Conservation (phyloP, 2,888 invertebrate species). For the Hypena proboscidalis region DNA sequence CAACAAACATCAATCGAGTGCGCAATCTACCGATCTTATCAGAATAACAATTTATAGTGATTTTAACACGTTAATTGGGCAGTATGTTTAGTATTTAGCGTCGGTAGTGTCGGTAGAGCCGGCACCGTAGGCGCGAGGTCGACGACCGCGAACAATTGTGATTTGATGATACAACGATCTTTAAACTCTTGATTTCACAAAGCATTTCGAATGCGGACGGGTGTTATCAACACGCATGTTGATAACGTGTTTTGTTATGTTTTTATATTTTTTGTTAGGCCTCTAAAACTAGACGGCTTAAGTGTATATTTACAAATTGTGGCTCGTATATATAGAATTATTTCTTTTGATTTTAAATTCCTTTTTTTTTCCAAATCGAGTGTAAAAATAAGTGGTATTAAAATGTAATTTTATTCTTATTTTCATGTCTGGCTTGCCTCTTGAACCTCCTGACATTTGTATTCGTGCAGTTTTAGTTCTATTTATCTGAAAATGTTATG, state of each 20-base stretch:
- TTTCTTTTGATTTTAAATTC: too few relatives aligned
- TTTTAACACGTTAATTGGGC: constrained; percentile 10
- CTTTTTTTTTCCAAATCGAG: too few relatives aligned
- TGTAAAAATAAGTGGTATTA: too few relatives aligned
- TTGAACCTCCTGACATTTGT: too few relatives aligned
- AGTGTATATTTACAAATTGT: too few relatives aligned
- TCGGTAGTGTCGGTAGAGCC: constrained; percentile 1
- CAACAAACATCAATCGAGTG: neutral
- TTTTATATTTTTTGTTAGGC: too few relatives aligned
- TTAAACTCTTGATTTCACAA: constrained; percentile 16
- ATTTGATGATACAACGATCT: constrained; percentile 19
- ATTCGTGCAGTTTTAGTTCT: too few relatives aligned
- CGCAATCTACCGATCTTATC: neutral
- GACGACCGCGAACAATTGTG: constrained; percentile 17
- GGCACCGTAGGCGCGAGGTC: constrained; percentile 9
- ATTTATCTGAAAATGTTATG: too few relatives aligned
- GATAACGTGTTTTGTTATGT: neutral
- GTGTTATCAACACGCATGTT: constrained; percentile 1
- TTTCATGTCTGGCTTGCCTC: too few relatives aligned
- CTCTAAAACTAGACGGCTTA: too few relatives aligned
- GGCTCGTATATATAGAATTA: too few relatives aligned
- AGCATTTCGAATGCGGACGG: neutral
- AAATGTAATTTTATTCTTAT: too few relatives aligned
- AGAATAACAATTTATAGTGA: constrained; percentile 6
- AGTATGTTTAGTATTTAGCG: constrained; percentile 10